Base-by-base conservation (phyloP, 2,888 invertebrate genomes). In the Sinopyrophorus schimmeli region DNA sequence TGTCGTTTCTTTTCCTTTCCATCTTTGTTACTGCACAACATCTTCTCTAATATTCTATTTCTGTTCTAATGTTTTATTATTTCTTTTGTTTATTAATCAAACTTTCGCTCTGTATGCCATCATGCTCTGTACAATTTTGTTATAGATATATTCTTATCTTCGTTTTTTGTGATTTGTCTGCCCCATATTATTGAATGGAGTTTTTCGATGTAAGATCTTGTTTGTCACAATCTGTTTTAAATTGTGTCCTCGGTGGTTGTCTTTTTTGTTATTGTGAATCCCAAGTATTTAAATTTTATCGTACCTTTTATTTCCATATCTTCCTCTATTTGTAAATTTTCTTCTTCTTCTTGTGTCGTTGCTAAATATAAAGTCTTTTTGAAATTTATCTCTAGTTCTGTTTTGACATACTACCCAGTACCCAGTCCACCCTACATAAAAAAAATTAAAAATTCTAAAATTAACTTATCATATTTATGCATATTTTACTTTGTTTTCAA, bases 11-110 rank as follows among this genome's bases (percentile, higher is more conserved):
- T n/a, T 5, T 34, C 16, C 24, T 32, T 15, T 42, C 31, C 34
- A 42, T 9, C 24, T 17, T 32, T 3, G 42, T 26, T 3, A 32
- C 1, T 23, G 17, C 23, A 23, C 23, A 23, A 12, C 34, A 32
- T 11, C 34, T 31, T 42, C 24, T 31, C 34, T 21, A 42, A 12
- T 15, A 32, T 26, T 42, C 16, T 11, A 42, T 21, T 5, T 40
- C 27, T 9, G 14, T 12, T 18, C 40, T 4, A 3, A 11, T 18
- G 4, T 10, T 37, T 37, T 37, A 3, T 9, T 24, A 4, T 30
- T 30, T 15, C n/a, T 30, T 15, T 30, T 30, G n/a, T 30, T 30
- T 15, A 30, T 30, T 7, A 15, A n/a, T 16, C 30, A 30, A 2
- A 5, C n/a, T 15, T 30, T 16, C 16, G 30, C 30, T 5, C 5